A percentile compares a stretch with the other conserved stretches of the same genome.
Evolutionary conservation across 2,113 vertebrate genomes (phyloP).

Genomic region (Strix uralensis): DNA sequence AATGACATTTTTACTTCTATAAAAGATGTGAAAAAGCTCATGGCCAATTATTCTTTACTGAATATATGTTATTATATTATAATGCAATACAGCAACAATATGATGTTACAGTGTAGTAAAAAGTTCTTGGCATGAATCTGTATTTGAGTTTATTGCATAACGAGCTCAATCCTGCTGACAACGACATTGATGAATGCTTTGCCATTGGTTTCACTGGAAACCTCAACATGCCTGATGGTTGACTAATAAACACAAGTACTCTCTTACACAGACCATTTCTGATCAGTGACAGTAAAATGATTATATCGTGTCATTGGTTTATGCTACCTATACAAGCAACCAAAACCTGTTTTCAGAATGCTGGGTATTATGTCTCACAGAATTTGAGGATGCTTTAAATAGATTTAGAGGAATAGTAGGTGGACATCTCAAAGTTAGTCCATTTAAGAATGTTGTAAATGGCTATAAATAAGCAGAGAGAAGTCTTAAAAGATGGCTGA

Average conservation of each 20-base stretch:
- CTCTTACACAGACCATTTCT: not conserved
- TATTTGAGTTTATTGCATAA: conserved; percentile 8
- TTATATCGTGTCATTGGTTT: not conserved
- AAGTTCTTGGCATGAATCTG: not conserved
- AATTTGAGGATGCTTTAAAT: not conserved
- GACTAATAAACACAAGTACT: not conserved
- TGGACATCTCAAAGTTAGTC: not conserved
- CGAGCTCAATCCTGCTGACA: not conserved
- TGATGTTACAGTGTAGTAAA: not conserved
- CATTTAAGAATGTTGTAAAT: not conserved
- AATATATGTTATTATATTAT: not conserved
- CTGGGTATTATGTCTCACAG: not conserved
- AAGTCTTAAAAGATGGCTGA: not conserved
- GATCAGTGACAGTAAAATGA: not conserved
- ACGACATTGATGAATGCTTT: not conserved
- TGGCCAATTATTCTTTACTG: not conserved
- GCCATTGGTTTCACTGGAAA: conserved; percentile 6
- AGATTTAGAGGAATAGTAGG: not conserved
- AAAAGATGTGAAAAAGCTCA: conserved; percentile 7
- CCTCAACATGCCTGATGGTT: not conserved
- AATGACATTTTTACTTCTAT: not conserved
- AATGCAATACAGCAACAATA: not conserved
- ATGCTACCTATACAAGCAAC: not conserved
- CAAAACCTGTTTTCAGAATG: not conserved
- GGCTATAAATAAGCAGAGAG: not conserved